Percentiles rank a stretch among this genome's conserved stretches.
Conservation (phyloP, 2,113 vertebrate genomes). For the Galemys pyrenaicus region DNA sequence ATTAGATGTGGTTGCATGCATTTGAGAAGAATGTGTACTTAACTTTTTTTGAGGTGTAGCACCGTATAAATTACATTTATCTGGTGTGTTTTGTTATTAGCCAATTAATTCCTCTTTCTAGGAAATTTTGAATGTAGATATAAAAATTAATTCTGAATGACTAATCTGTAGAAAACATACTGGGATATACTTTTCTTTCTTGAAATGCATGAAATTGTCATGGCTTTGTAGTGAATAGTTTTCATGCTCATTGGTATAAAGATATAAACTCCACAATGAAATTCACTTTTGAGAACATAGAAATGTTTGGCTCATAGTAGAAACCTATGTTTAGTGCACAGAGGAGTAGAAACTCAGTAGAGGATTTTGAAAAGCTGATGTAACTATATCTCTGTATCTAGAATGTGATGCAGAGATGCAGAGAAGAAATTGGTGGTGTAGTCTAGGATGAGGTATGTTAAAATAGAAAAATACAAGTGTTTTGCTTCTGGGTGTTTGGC, state of each 20-base stretch:
- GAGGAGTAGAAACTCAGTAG: not conserved
- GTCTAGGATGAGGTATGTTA: not conserved
- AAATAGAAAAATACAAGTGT: not conserved
- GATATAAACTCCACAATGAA: not conserved
- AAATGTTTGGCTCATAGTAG: not conserved
- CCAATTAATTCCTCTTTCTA: not conserved
- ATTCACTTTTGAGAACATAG: not conserved
- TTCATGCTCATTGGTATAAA: not conserved
- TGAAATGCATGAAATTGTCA: slow-evolving; percentile 21
- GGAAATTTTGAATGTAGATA: not conserved
- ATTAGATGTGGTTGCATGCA: no score
- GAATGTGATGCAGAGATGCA: not conserved
- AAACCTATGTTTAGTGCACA: not conserved
- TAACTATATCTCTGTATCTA: not conserved
- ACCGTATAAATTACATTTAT: not conserved
- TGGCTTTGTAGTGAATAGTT: not conserved
- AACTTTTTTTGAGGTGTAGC: not conserved
- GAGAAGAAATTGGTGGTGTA: not conserved
- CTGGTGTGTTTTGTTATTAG: not conserved
- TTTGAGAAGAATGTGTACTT: no score
- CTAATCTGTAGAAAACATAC: not conserved
- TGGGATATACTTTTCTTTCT: not conserved
- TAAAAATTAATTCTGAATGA: not conserved
- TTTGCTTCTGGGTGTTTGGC: not conserved
- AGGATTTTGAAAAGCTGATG: not conserved